phyloP scores from a whole-genome alignment of 2,113 vertebrate genomes.

The Ameiurus melas region DNA sequence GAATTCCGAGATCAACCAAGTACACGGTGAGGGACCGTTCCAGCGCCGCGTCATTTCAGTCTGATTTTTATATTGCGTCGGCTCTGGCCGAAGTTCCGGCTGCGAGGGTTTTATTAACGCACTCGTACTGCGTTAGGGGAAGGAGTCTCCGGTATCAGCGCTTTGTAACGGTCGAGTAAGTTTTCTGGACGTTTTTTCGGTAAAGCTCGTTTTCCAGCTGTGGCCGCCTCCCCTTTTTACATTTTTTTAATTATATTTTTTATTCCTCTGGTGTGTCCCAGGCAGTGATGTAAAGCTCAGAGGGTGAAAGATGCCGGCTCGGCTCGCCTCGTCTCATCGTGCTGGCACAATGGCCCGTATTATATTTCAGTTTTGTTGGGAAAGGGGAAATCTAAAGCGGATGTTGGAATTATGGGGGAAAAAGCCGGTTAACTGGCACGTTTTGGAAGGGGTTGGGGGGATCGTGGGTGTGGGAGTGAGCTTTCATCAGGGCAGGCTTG shows the following conservation, averaged over 20 bases:
- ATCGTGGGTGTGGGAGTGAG: conserved; percentile 4
- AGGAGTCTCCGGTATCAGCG: not conserved
- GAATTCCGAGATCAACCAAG: conserved; percentile 99
- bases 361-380: conserved; percentile 54
- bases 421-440: conserved; percentile 25
- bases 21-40: conserved; percentile 83
- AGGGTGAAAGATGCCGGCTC: not conserved
- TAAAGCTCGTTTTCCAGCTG: not conserved
- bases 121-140: not conserved
- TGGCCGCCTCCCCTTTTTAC: not conserved
- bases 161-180: too few relatives aligned
- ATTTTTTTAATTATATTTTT: not conserved
- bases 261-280: conserved; percentile 2
- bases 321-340: conserved; percentile 23
- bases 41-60: not conserved
- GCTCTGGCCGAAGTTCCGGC: too few relatives aligned
- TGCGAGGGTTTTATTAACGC: too few relatives aligned
- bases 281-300: conserved; percentile 13
- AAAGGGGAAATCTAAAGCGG: conserved; percentile 52
- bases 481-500: conserved; percentile 53
- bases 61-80: not conserved
- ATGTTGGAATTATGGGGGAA: conserved; percentile 51
- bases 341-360: conserved; percentile 43
- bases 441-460: conserved; percentile 22
- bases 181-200: too few relatives aligned